A percentile compares a stretch with the other conserved stretches of the same genome.
phyloP scores from a whole-genome alignment of 2,888 invertebrate genomes.

The Trichopria drosophilae region DNA sequence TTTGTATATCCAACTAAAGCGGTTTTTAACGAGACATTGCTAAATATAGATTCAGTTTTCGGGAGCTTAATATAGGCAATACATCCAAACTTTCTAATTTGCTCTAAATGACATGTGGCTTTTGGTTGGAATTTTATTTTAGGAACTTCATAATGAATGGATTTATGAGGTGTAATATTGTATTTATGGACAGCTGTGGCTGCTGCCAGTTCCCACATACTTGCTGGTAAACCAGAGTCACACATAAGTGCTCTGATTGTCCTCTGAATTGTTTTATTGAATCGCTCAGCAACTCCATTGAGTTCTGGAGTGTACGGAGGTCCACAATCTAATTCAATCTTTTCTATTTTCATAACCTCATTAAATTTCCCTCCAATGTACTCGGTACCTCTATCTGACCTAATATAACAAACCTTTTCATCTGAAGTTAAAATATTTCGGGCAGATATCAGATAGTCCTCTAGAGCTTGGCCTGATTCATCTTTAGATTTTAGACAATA shows the following conservation, averaged over 20 bases:
- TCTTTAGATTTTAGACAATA: constrained; percentile 33
- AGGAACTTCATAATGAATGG: constrained; percentile 16
- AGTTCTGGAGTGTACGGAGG: constrained; percentile 17
- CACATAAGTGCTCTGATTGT: constrained; percentile 23
- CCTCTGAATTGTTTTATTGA: constrained; percentile 27
- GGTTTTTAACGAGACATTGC: constrained; percentile 12
- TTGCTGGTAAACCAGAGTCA: constrained; percentile 27
- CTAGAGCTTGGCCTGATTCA: constrained; percentile 30
- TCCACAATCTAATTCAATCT: constrained; percentile 10
- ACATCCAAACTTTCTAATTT: constrained; percentile 26
- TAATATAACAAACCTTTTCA: constrained; percentile 34
- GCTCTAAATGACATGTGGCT: constrained; percentile 18
- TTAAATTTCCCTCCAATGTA: constrained; percentile 19
- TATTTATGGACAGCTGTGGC: constrained; percentile 31
- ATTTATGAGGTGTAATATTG: constrained; percentile 31
- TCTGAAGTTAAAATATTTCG: constrained; percentile 28
- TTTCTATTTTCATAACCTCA: constrained; percentile 15
- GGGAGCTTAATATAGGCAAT: constrained; percentile 25
- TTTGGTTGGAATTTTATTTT: constrained; percentile 18
- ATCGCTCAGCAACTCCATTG: constrained; percentile 30
- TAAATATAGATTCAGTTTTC: constrained; percentile 22
- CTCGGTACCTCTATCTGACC: constrained; percentile 33
- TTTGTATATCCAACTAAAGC: constrained; percentile 27
- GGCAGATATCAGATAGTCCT: constrained; percentile 25
- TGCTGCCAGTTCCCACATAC: constrained; percentile 32